phyloP scores from a whole-genome alignment of 2,888 invertebrate genomes.

The Tipula confusa region DNA sequence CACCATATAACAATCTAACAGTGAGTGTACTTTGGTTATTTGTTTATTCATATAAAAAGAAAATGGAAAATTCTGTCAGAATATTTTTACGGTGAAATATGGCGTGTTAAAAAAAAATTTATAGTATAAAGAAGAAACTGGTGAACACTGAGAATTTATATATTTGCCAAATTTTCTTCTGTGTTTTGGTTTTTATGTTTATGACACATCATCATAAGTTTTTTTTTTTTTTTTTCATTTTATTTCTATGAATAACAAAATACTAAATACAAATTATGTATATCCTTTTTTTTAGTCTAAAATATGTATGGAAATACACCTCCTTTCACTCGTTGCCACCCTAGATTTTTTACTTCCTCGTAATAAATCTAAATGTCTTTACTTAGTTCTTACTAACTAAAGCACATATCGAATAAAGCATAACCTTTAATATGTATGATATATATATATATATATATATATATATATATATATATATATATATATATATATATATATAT shows the following conservation, averaged over 20 bases:
- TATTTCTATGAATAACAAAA: conserved; percentile 5
- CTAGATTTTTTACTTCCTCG: not conserved
- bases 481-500: not conserved
- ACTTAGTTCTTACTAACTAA: not conserved
- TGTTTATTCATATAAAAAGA: not conserved
- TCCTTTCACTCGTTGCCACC: not conserved
- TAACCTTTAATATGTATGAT: too few species aligned
- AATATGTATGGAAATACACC: not conserved
- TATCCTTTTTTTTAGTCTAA: not conserved
- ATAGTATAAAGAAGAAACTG: not conserved
- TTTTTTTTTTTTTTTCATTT: not conserved
- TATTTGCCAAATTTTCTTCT: not conserved
- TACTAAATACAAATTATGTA: conserved; percentile 25
- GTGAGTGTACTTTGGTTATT: not conserved
- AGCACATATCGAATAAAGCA: not conserved
- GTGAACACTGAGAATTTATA: not conserved
- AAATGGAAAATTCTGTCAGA: not conserved
- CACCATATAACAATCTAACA: not conserved
- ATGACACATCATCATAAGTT: conserved; percentile 25
- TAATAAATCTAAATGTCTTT: conserved; percentile 3
- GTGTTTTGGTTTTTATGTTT: conserved; percentile 16
- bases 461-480: not conserved
- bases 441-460: not conserved
- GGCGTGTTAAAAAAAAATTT: not conserved
- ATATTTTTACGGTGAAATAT: not conserved